Percentiles rank a stretch among this genome's conserved stretches.
These are phyloP conservation scores for Tylochromis polylepis DNA, from an alignment of 2,113 vertebrate species.

Conservation along the genomic window DNA sequence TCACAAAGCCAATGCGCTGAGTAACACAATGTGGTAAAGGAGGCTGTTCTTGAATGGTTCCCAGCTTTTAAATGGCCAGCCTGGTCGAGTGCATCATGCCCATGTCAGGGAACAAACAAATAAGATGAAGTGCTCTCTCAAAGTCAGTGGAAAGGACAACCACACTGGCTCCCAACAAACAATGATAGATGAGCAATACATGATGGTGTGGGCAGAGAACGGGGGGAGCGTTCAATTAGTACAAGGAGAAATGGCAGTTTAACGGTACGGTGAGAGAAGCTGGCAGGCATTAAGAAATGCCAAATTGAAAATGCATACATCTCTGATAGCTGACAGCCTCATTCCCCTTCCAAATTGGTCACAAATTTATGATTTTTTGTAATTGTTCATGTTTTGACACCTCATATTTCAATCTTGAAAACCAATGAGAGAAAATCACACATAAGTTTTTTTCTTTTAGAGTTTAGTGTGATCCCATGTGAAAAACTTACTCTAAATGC, in stretches of 20 bases:
- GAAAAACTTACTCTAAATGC: conserved; percentile 43
- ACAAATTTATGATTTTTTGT: conserved; percentile 71
- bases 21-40: conserved; percentile 48
- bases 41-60: conserved; percentile 52
- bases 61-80: conserved; percentile 64
- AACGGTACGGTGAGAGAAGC: conserved; percentile 42
- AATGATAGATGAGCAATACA: conserved; percentile 70
- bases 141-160: conserved; percentile 73
- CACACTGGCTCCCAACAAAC: conserved; percentile 56
- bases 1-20: conserved; percentile 19
- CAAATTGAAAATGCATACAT: conserved; percentile 71
- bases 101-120: conserved; percentile 74
- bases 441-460: background rate
- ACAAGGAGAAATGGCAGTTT: conserved; percentile 69
- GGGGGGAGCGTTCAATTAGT: conserved; percentile 67
- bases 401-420: conserved; percentile 65
- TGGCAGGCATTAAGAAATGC: conserved; percentile 55
- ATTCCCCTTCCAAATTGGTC: conserved; percentile 63
- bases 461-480: conserved; percentile 7
- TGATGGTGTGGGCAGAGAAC: conserved; percentile 48
- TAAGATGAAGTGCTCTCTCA: conserved; percentile 75
- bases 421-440: conserved; percentile 25
- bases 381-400: conserved; percentile 67
- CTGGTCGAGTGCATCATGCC: conserved; percentile 66
- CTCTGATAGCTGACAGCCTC: conserved; percentile 61